Percentiles rank a stretch among this genome's conserved stretches.
Evolutionary conservation across 2,797 vertebrate species (phyloP).

Genomic region (Alcedo atthis): DNA sequence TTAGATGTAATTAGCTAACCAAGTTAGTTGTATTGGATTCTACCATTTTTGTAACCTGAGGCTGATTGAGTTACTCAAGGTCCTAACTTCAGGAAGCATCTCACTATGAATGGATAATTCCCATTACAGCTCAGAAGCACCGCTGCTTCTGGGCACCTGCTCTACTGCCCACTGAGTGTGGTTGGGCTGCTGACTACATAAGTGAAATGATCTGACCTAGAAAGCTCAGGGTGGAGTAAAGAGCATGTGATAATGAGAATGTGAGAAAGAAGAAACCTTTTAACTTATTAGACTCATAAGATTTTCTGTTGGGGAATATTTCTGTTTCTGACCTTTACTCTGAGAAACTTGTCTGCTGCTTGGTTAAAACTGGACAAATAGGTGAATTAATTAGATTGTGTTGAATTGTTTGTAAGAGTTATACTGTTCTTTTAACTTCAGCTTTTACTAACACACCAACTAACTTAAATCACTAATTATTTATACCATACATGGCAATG

Average conservation of each 20-base stretch:
- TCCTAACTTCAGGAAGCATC: background rate
- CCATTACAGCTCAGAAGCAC: background rate
- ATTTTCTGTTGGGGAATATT: background rate
- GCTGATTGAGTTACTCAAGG: background rate
- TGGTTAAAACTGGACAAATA: background rate
- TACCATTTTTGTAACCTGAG: background rate
- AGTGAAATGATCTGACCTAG: background rate
- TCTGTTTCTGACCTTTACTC: background rate
- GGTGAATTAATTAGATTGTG: background rate
- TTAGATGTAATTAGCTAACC: background rate
- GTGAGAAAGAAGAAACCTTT: background rate
- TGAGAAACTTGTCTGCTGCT: background rate
- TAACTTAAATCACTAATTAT: background rate
- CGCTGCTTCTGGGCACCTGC: background rate
- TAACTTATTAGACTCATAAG: background rate
- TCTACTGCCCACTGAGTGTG: background rate
- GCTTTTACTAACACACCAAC: background rate
- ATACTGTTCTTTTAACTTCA: background rate
- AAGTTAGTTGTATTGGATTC: background rate
- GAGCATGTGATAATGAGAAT: background rate
- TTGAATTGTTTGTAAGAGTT: background rate
- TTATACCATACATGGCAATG: background rate
- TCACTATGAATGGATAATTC: background rate
- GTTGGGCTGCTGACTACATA: background rate
- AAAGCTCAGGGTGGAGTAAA: background rate